phyloP scores from a whole-genome alignment of 2,113 vertebrate species.

The Spea multiplicata region DNA sequence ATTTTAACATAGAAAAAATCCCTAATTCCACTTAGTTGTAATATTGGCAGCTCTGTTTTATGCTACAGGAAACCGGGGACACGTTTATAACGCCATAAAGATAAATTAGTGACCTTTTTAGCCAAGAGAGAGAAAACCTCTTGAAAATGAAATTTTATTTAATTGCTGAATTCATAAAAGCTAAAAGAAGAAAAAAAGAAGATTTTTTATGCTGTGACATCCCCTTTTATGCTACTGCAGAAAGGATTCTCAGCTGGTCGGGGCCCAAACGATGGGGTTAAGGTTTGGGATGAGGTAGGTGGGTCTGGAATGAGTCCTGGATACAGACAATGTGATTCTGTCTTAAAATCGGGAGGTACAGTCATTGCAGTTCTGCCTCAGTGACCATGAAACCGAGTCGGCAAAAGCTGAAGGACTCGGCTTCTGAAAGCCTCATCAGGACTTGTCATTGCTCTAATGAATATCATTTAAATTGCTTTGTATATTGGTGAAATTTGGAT shows the following conservation, averaged over 20 bases:
- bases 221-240: too few relatives aligned
- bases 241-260: background rate
- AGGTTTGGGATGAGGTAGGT: conserved; percentile 61
- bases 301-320: conserved; percentile 65
- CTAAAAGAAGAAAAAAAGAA: conserved; percentile 49
- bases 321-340: conserved; percentile 56
- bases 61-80: conserved; percentile 58
- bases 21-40: conserved; percentile 53
- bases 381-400: conserved; percentile 80
- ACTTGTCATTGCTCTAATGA: conserved; percentile 99
- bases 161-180: conserved; percentile 64
- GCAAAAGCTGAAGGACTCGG: conserved; percentile 81
- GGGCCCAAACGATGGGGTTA: conserved; percentile 13
- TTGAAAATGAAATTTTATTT: conserved; percentile 71
- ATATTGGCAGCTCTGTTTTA: conserved; percentile 56
- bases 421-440: conserved; percentile 96
- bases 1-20: conserved; percentile 54
- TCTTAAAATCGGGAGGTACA: conserved; percentile 71
- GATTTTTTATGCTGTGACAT: conserved; percentile 18
- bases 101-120: conserved; percentile 75
- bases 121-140: conserved; percentile 72
- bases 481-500: conserved; percentile 99
- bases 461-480: conserved; percentile 99
- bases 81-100: conserved; percentile 68
- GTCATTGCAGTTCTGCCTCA: conserved; percentile 77